phyloP scores from a whole-genome alignment of 2,888 invertebrate genomes.

The Falcaria lacertinaria region DNA sequence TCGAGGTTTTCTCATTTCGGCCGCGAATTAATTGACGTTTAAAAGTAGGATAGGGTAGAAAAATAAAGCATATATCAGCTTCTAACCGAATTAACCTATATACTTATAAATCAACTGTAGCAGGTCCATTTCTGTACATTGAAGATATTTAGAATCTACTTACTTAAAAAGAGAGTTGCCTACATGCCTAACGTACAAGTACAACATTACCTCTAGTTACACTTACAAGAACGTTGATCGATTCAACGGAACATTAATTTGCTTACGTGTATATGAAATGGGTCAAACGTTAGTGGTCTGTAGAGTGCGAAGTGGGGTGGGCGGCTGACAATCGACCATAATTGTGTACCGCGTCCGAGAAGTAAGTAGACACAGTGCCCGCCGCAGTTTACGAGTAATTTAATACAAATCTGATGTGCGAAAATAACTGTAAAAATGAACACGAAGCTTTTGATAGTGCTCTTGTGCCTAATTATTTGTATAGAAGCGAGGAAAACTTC shows the following conservation, averaged over 20 bases:
- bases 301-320: conserved; percentile 48
- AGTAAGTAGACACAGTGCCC: conserved; percentile 36
- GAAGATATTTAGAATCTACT: too few species aligned
- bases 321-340: conserved; percentile 47
- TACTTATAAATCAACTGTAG: too few species aligned
- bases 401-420: neutral
- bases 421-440: conserved; percentile 35
- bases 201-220: conserved; percentile 18
- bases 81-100: too few species aligned
- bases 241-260: conserved; percentile 31
- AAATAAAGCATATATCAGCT: too few species aligned
- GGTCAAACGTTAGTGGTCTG: conserved; percentile 15
- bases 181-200: too few species aligned
- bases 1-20: too few species aligned
- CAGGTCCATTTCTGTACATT: too few species aligned
- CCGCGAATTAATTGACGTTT: too few species aligned
- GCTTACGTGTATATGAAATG: conserved; percentile 24
- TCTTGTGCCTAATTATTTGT: conserved; percentile 33
- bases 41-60: too few species aligned
- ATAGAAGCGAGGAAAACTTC: conserved; percentile 54
- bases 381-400: conserved; percentile 24
- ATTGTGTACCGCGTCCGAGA: conserved; percentile 47
- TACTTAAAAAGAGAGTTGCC: too few species aligned
- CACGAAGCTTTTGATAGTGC: conserved; percentile 28
- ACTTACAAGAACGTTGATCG: conserved; percentile 35